Evolutionary conservation across 2,113 vertebrate genomes (phyloP), one percentile per base, ranked within the genome.

Genomic region (Anolis sagrei): DNA sequence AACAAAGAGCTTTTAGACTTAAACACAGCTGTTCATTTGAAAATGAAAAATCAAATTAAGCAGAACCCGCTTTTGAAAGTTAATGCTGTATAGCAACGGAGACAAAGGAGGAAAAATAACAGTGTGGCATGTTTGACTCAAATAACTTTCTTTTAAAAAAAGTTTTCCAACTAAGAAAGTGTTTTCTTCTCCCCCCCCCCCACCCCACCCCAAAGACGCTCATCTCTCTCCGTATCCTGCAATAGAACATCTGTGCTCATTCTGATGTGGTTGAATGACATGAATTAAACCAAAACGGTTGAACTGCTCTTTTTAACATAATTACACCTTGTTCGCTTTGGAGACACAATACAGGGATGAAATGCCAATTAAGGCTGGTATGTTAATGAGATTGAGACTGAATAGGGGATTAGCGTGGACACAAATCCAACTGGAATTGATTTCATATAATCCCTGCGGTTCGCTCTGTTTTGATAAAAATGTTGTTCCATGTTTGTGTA

Each of bases 1-100:
- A 96, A 97, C 97, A 97, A 96, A 96, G 95, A 92, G 85, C 93
- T 95, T 95, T 95, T 91, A 95, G 95, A 95, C 94, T 95, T 96
- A 94, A 95, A 96, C 96, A 97, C 97, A 97, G 96, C 96, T 97
- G 97, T 96, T 95, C 95, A 86, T 94, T 95, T 95, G 93, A 95
- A 94, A 96, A 96, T 94, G 94, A 95, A 94, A 96, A 96, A 95
- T 96, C 95, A 95, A 94, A 96, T 96, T 95, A 95, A 94, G 93
- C 94, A 92, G 95, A 96, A 95, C 92, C 92, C 92, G 96, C 95
- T 95, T 96, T 95, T 96, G 95, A 94, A 95, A 96, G 94, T 93
- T 93, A 95, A 93, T 93, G 95, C 96, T 94, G 93, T 90, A 92
- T 83, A 95, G 95, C 94, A 34, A 90, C 76, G n/a, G 85, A 93